Percentiles rank a stretch among this genome's conserved stretches.
Evolutionary conservation across 2,797 vertebrate genomes (phyloP).

Genomic region (Phrynocephalus forsythii): DNA sequence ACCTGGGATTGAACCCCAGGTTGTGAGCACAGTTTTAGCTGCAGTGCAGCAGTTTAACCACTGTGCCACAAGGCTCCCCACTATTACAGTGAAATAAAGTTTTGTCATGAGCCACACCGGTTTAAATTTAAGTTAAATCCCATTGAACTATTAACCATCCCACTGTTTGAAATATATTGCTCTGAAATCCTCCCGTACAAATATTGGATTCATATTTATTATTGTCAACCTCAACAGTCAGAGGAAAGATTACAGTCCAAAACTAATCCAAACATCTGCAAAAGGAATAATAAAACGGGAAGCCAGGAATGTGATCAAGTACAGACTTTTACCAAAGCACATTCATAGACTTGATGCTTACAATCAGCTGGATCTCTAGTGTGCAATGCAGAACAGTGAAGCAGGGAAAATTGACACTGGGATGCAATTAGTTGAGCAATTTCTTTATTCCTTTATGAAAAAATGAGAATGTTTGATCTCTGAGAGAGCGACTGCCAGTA

Average conservation of each 20-base stretch:
- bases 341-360: neutral
- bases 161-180: neutral
- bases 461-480: neutral
- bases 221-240: neutral
- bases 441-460: neutral
- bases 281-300: neutral
- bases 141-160: neutral
- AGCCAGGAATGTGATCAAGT: neutral
- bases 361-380: neutral
- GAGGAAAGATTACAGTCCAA: neutral
- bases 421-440: neutral
- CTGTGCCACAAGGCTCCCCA: too few relatives aligned
- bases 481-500: neutral
- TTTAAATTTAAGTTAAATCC: conserved; percentile 31
- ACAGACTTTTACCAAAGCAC: neutral
- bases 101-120: conserved; percentile 21
- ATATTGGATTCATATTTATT: neutral
- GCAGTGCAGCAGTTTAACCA: too few relatives aligned
- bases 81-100: neutral
- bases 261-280: neutral
- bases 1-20: too few relatives aligned
- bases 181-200: neutral
- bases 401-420: neutral
- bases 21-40: too few relatives aligned
- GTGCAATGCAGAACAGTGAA: neutral